A percentile compares a stretch with the other conserved stretches of the same genome.
Conservation (phyloP, 2,113 vertebrate genomes). For the Nanorana parkeri region DNA sequence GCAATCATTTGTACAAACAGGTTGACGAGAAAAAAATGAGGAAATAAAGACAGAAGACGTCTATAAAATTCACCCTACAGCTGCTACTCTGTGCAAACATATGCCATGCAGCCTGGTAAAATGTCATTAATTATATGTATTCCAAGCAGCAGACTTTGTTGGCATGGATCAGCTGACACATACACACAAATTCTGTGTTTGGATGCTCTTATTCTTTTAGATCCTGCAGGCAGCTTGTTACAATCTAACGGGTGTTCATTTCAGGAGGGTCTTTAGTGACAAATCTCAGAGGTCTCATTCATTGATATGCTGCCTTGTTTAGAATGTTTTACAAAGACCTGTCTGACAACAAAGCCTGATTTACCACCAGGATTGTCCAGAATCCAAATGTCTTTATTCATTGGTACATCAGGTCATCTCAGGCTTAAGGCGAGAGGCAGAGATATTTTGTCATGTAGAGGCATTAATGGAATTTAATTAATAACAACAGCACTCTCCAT, state of each 20-base stretch:
- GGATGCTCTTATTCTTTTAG: not conserved
- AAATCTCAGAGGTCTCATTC: slow-evolving; percentile 13
- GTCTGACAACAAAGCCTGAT: slow-evolving; percentile 3
- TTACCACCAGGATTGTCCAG: slow-evolving; percentile 15
- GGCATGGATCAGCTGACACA: not conserved
- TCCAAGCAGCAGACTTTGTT: not conserved
- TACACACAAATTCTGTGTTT: not conserved
- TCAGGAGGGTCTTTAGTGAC: slow-evolving; percentile 3
- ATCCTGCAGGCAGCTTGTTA: not conserved
- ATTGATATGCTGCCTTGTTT: not conserved
- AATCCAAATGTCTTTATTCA: slow-evolving; percentile 17
- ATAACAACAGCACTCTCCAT: slow-evolving; percentile 17
- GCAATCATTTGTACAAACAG: slow-evolving; percentile 6
- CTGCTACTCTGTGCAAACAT: not conserved
- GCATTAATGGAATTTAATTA: slow-evolving; percentile 14
- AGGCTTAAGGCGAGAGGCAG: not conserved
- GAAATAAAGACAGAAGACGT: slow-evolving; percentile 23
- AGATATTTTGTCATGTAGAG: not conserved
- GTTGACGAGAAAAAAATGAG: slow-evolving; percentile 9
- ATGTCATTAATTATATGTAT: slow-evolving; percentile 27
- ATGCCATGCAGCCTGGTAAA: slow-evolving; percentile 24
- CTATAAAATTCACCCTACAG: slow-evolving; percentile 12
- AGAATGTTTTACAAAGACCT: not conserved
- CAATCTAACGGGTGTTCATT: not conserved
- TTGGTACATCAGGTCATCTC: not conserved